Evolutionary conservation across 1,140 invertebrate genomes (phyloP).

Genomic region (Paralvinella palmiformis): DNA sequence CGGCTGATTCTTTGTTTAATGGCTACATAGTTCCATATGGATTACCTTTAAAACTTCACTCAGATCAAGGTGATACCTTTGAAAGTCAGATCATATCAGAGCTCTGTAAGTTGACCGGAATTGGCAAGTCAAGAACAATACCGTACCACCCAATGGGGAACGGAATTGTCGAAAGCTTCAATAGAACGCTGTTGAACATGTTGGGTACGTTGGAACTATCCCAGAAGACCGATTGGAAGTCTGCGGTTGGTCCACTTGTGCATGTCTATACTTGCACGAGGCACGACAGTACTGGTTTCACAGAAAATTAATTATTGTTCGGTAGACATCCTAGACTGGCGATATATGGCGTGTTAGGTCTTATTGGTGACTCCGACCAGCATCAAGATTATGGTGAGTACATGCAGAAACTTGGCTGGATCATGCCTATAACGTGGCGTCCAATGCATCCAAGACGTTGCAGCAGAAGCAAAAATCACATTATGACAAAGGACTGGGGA

Average conservation of each 20-base stretch:
- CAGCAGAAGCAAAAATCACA: neutral
- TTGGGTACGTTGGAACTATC: conserved; percentile 15
- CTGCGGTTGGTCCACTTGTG: conserved; percentile 4
- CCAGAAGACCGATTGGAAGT: conserved; percentile 16
- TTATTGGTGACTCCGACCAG: too few relatives aligned
- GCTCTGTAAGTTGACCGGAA: conserved; percentile 22
- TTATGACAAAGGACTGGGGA: neutral
- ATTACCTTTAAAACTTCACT: conserved; percentile 38
- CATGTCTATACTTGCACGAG: conserved; percentile 22
- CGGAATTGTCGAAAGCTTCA: conserved; percentile 20
- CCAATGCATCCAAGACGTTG: neutral
- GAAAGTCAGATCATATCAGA: conserved; percentile 23
- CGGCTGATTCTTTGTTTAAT: conserved; percentile 39
- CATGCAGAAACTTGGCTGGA: neutral
- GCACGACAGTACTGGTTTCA: conserved; percentile 24
- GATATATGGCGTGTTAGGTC: conserved; percentile 20
- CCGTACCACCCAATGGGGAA: conserved; percentile 29
- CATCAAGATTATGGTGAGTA: neutral
- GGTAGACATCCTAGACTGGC: conserved; percentile 28
- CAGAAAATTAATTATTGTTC: conserved; percentile 29
- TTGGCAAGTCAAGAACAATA: conserved; percentile 23
- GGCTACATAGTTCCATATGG: conserved; percentile 43
- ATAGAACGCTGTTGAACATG: conserved; percentile 10
- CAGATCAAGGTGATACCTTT: conserved; percentile 40
- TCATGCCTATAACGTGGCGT: neutral